These are phyloP conservation scores for Chelonoidis abingdonii DNA, from an alignment of 2,113 vertebrate genomes.

Conservation along the genomic window DNA sequence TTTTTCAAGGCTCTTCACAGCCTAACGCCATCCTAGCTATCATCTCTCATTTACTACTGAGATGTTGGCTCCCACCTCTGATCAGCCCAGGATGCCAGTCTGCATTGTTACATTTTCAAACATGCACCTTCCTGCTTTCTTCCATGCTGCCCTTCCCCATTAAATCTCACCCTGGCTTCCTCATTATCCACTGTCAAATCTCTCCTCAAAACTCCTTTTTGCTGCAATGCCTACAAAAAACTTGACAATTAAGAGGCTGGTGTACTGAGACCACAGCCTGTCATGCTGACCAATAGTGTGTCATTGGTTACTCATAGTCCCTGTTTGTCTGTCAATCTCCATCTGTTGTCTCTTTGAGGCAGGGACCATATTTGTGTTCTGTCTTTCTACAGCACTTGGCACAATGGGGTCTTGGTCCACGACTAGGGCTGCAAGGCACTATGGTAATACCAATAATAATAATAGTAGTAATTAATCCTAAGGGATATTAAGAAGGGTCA, in stretches of 20 bases:
- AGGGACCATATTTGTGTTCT: neutral
- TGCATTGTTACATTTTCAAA: neutral
- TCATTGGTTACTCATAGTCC: fast-evolving
- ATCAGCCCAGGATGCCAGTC: too few species aligned
- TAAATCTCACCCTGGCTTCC: neutral
- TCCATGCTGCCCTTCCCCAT: neutral
- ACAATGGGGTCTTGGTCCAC: fast-evolving
- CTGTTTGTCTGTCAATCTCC: fast-evolving
- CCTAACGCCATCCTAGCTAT: neutral
- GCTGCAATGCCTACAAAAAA: neutral
- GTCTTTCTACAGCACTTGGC: fast-evolving
- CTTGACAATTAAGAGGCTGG: neutral
- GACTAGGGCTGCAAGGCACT: too few species aligned
- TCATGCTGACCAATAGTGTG: fast-evolving
- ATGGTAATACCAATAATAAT: fast-evolving
- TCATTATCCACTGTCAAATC: neutral
- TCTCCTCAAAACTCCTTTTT: neutral
- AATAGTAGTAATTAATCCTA: too few species aligned
- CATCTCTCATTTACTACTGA: fast-evolving
- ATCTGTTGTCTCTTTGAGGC: neutral
- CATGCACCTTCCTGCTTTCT: neutral
- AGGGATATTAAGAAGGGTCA: neutral
- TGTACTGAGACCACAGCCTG: fast-evolving
- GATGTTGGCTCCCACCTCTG: neutral
- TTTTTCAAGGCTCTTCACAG: neutral